These are phyloP conservation scores for Dione vanillae DNA, from an alignment of 2,888 invertebrate genomes.

Conservation along the genomic window DNA sequence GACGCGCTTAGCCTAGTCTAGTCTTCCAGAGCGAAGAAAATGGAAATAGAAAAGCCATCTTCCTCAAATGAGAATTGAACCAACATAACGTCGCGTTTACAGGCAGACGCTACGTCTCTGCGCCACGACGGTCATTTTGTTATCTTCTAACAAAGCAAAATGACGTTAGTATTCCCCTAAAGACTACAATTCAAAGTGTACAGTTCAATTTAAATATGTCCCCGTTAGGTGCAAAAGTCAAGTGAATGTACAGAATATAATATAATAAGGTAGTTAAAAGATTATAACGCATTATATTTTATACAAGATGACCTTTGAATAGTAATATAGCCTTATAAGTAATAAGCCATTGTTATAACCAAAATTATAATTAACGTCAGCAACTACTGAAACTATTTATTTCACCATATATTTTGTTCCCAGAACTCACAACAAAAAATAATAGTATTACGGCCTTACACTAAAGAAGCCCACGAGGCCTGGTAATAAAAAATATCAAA, in stretches of 20 bases:
- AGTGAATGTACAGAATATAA: conserved; percentile 4
- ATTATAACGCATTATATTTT: conserved; percentile 13
- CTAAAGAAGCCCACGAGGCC: neutral
- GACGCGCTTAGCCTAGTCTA: too few relatives aligned
- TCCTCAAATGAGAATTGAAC: too few relatives aligned
- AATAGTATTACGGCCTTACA: too few relatives aligned
- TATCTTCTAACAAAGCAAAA: too few relatives aligned
- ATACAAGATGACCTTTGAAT: conserved; percentile 2
- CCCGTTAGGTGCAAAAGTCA: conserved; percentile 12
- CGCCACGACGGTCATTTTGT: too few relatives aligned
- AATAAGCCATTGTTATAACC: conserved; percentile 4
- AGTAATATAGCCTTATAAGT: conserved; percentile 7
- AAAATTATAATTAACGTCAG: neutral
- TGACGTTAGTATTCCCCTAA: neutral
- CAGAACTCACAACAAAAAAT: too few relatives aligned
- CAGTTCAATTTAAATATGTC: neutral
- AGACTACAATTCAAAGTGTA: conserved; percentile 1
- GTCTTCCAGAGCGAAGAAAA: too few relatives aligned
- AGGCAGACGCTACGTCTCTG: too few relatives aligned
- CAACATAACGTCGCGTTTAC: too few relatives aligned
- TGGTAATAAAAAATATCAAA: too few relatives aligned
- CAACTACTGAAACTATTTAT: neutral
- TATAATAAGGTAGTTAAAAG: conserved; percentile 15
- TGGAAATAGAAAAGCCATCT: too few relatives aligned
- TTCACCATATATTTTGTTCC: neutral